Evolutionary conservation across 2,797 vertebrate species (phyloP), one percentile per base, ranked within the genome.

Genomic region (Tiaroga cobitis): DNA sequence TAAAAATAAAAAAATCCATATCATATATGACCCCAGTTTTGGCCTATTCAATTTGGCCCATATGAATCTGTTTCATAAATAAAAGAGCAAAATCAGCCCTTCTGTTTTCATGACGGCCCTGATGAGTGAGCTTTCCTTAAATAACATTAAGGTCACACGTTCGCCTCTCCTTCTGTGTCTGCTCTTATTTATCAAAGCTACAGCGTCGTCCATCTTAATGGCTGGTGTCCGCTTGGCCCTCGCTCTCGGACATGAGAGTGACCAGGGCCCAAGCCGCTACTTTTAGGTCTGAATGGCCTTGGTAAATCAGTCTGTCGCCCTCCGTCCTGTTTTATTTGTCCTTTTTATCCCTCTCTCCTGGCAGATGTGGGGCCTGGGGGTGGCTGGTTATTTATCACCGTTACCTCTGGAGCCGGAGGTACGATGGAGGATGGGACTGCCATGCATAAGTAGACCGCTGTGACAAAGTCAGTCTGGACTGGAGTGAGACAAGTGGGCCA

Each of bases 381-480:
- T 91, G 91, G 86, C 65, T 89, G 88, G 92, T 93, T 94, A 93
- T 95, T 95, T 94, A 94, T 94, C 92, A 92, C 92, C 86, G 92
- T 92, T 92, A 90, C 89, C 89, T 83, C 90, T 89, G 91, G 91
- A 87, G 92, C 90, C 85, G 87, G 77, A 91, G 90, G 90, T 91
- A 90, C 91, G 89, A 90, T 91, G 92, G 91, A 93, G 87, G 89
- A 91, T 86, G 88, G 77, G 80, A 84, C 84, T 86, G 87, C 63
- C 90, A 89, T 91, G 91, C 87, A 89, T 77, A 81, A 82, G 65
- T 77, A 59, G 37, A 68, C 41, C 78, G 43, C 59, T 43, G 65
- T 81, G 84, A 77, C 72, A 82, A 81, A 85, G 79, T 61, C 75
- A 61, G 69, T 68, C 21, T 29, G 21, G 9, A 68, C 21, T 29